These are phyloP conservation scores for Dasyprocta punctata DNA, from an alignment of 2,113 vertebrate species.

Conservation along the genomic window DNA sequence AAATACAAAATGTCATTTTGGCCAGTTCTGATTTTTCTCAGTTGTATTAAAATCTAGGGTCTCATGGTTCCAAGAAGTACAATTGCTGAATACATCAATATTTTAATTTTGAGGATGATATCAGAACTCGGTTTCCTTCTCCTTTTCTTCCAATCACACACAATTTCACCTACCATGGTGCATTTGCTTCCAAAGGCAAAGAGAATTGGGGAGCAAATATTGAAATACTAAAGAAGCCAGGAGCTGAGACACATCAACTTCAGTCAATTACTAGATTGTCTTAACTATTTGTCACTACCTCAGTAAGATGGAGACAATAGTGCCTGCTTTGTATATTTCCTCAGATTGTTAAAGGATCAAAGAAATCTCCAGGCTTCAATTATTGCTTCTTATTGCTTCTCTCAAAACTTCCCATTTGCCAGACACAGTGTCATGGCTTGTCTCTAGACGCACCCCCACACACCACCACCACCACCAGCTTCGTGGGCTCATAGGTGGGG, in stretches of 20 bases:
- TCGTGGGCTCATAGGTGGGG: neutral
- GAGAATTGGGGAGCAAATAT: neutral
- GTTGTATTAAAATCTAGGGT: neutral
- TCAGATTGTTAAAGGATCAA: neutral
- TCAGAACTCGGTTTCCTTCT: neutral
- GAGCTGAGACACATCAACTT: neutral
- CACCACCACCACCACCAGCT: neutral
- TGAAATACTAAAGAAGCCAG: neutral
- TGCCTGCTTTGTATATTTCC: neutral
- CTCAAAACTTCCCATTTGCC: neutral
- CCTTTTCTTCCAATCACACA: neutral
- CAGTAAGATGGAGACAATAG: neutral
- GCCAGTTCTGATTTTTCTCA: constrained; percentile 28
- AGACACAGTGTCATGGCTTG: neutral
- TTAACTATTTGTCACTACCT: constrained; percentile 9
- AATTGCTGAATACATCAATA: neutral
- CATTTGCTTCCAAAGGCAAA: neutral
- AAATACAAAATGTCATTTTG: neutral
- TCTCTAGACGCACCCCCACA: neutral
- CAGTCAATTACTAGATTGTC: neutral
- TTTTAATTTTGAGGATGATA: constrained; percentile 21
- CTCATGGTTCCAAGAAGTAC: neutral
- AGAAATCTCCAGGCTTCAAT: neutral
- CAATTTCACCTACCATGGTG: neutral
- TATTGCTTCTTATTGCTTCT: neutral